Base-by-base conservation (phyloP, 2,797 vertebrate genomes). In the Molothrus aeneus region DNA sequence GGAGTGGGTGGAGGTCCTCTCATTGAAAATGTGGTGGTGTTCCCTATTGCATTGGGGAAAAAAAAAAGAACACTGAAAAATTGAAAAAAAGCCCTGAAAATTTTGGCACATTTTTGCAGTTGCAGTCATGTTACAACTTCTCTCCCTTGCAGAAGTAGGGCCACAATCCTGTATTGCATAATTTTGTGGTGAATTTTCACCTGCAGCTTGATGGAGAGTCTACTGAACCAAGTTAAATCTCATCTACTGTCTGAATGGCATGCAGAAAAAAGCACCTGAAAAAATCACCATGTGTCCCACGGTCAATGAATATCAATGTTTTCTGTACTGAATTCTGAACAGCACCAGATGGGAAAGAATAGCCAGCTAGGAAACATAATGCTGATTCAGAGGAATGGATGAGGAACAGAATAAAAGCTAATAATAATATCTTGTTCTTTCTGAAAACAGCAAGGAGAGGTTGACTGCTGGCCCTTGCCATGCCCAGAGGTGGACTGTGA, bases 401-500 rank as follows among this genome's bases (percentile, higher is more conserved):
- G 43, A 60, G 68, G 72, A 88, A n/a, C 17, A 59, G 56, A 69
- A 18, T 13, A 66, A 65, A 21, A 70, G 26, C 43, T 80, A 60
- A 75, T 42, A 71, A 68, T 73, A 53, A 34, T 70, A 42, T 28
- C 32, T 54, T 60, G n/a, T 50, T 87, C 54, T 93, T 29, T 43
- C 26, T 80, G 61, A 15, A 43, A 92, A 10, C 96, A 99, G 99
- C 99, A 99, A 98, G 99, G 99, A 10, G 99, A 99, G 97, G 99
- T 99, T 93, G 99, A 99, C 97, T 99, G 99, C 96, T 99, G 99
- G 99, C 99, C 99, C 26, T 97, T 99, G 97, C 98, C 98, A 1
- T 99, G 99, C 97, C 99, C 99, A 1, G 98, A 99, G 17, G 98
- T 98, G 64, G 99, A 99, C 56, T 99, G 99, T 89, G 99, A 99